Evolutionary conservation across 2,888 invertebrate species (phyloP).

Genomic region (Drosophila stalkeri): DNA sequence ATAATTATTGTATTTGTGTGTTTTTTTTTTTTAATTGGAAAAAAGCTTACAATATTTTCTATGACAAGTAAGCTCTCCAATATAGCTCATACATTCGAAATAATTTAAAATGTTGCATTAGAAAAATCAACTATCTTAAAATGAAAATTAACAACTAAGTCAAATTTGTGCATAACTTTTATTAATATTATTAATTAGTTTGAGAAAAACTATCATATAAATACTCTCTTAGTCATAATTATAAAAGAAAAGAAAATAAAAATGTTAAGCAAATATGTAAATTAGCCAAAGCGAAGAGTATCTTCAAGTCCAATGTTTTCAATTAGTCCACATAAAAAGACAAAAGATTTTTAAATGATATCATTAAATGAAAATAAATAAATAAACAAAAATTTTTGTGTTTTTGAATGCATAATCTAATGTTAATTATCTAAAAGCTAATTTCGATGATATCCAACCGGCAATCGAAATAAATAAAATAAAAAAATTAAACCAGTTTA

Average conservation of each 20-base stretch:
- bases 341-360: neutral
- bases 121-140: neutral
- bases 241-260: neutral
- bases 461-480: neutral
- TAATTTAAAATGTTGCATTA: neutral
- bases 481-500: neutral
- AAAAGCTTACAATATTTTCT: neutral
- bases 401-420: neutral
- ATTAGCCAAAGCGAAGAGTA: neutral
- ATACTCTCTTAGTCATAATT: neutral
- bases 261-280: neutral
- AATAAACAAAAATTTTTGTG: neutral
- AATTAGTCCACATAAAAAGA: neutral
- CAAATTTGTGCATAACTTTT: neutral
- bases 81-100: neutral
- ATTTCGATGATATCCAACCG: neutral
- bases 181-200: neutral
- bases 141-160: neutral
- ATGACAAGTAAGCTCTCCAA: neutral
- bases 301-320: neutral
- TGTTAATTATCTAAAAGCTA: neutral
- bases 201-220: no score
- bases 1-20: neutral
- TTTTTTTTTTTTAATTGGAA: neutral
- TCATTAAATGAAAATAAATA: neutral